Percentiles rank a stretch among this genome's conserved stretches.
phyloP scores from a whole-genome alignment of 2,888 invertebrate genomes.

The Lumbricus terrestris region DNA sequence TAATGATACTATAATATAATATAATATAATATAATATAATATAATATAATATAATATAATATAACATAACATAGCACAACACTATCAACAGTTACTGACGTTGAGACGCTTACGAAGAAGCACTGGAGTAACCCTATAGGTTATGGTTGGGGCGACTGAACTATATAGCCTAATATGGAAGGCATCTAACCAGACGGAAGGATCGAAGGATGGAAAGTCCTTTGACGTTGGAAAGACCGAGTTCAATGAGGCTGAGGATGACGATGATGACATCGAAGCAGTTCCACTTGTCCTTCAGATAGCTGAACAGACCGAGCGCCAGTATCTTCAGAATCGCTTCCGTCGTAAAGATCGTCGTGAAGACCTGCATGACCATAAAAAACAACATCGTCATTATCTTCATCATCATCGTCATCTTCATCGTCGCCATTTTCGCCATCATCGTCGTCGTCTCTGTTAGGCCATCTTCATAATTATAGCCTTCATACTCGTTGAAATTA shows the following conservation, averaged over 20 bases:
- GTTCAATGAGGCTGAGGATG: slow-evolving; percentile 87
- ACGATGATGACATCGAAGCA: slow-evolving; percentile 98
- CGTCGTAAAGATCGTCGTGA: slow-evolving; percentile 93
- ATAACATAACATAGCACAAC: too few species aligned
- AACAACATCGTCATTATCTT: neutral
- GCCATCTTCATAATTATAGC: too few species aligned
- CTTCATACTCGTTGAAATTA: neutral
- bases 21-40: too few species aligned
- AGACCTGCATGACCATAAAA: slow-evolving; percentile 78
- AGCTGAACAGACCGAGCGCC: slow-evolving; percentile 94
- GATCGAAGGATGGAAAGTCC: slow-evolving; percentile 95
- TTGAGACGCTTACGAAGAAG: neutral
- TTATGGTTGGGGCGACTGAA: neutral
- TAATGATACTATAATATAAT: too few species aligned
- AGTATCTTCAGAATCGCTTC: slow-evolving; percentile 91
- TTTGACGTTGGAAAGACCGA: slow-evolving; percentile 89
- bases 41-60: too few species aligned
- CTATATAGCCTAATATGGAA: too few species aligned
- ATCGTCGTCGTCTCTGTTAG: neutral
- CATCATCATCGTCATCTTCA: neutral
- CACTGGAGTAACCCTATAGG: neutral
- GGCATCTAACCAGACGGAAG: slow-evolving; percentile 83
- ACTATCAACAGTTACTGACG: neutral
- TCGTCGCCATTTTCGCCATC: neutral
- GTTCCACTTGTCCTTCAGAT: slow-evolving; percentile 98